phyloP scores from a whole-genome alignment of 2,888 invertebrate genomes.

The Caenorhabditis angaria region DNA sequence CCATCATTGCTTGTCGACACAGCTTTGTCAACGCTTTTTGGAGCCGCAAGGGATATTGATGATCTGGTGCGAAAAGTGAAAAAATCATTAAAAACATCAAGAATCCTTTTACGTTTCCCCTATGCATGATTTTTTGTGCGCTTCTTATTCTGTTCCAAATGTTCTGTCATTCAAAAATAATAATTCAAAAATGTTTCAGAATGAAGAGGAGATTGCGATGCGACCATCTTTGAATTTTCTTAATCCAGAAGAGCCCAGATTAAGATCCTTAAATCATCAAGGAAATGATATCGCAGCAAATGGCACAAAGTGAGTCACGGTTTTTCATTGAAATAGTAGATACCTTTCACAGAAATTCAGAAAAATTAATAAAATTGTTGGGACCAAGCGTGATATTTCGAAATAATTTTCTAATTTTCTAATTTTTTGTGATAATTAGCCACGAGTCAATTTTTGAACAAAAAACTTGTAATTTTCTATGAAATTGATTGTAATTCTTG shows the following conservation, averaged over 20 bases:
- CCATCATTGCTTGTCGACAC: slow-evolving; percentile 67
- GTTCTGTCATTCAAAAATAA: too few species aligned
- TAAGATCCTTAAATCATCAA: slow-evolving; percentile 49
- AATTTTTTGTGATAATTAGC: too few species aligned
- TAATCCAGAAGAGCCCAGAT: slow-evolving; percentile 53
- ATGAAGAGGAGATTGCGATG: slow-evolving; percentile 32
- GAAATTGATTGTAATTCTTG: too few species aligned
- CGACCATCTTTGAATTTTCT: slow-evolving; percentile 53
- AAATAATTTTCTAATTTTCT: too few species aligned
- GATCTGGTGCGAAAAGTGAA: slow-evolving; percentile 59
- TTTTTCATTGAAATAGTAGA: too few species aligned
- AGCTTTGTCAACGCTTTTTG: slow-evolving; percentile 68
- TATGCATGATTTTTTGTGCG: slow-evolving; percentile 14
- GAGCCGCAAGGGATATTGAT: slow-evolving; percentile 60
- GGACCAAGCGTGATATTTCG: too few species aligned
- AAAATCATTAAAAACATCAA: not conserved
- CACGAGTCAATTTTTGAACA: too few species aligned
- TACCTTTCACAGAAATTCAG: too few species aligned
- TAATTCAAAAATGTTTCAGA: slow-evolving; percentile 23
- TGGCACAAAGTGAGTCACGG: slow-evolving; percentile 52
- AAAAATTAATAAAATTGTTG: too few species aligned
- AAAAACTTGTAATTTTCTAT: too few species aligned
- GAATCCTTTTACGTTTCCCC: not conserved
- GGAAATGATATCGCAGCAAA: slow-evolving; percentile 49
- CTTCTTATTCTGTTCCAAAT: not conserved